Evolutionary conservation across 2,113 vertebrate genomes (phyloP).

Genomic region (Otolemur garnettii): DNA sequence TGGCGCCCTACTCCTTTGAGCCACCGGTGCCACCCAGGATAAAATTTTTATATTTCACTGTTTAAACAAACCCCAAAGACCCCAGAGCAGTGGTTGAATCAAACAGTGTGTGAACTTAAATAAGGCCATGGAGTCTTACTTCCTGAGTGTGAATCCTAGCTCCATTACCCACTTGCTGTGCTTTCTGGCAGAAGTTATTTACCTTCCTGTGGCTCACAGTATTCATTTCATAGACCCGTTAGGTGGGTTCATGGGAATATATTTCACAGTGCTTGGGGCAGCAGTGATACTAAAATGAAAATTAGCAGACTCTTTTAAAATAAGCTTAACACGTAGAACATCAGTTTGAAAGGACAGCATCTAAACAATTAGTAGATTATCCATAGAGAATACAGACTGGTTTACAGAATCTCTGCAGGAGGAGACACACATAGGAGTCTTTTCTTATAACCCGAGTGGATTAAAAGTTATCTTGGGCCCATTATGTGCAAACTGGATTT

Average conservation of each 20-base stretch:
- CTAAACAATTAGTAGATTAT: not conserved
- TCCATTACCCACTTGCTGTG: not conserved
- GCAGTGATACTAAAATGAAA: not conserved
- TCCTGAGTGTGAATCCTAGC: not conserved
- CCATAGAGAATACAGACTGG: not conserved
- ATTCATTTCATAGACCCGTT: not conserved
- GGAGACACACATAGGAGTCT: not conserved
- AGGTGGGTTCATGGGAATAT: not conserved
- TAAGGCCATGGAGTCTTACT: not conserved
- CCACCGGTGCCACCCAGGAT: not conserved
- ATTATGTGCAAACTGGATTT: not conserved
- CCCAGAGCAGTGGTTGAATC: not conserved
- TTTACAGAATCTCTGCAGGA: not conserved
- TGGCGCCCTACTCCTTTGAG: no score
- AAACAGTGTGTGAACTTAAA: not conserved
- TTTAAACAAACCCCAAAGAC: not conserved
- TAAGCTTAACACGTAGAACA: not conserved
- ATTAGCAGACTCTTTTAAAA: not conserved
- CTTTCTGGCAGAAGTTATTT: not conserved
- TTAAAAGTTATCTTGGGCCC: constrained; percentile 28
- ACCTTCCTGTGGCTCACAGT: not conserved
- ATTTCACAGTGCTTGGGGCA: not conserved
- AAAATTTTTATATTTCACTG: not conserved
- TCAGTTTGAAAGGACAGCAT: not conserved
- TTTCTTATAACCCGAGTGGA: not conserved